Conservation (phyloP, 2,888 invertebrate genomes). For the Seira musarum region DNA sequence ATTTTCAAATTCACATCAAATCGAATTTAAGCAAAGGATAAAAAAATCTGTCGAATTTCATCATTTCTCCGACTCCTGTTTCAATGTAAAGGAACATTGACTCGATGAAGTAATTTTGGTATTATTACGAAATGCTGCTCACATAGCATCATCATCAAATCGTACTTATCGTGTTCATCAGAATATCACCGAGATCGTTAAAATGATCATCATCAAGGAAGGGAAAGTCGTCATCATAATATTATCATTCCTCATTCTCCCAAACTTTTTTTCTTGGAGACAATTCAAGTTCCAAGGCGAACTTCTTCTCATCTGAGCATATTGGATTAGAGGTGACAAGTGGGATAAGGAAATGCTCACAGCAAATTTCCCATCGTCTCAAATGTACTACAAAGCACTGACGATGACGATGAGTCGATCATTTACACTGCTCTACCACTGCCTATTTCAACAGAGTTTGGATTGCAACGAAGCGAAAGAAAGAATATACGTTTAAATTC, state of each 20-base stretch:
- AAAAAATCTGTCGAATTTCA: background rate
- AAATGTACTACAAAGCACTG: background rate
- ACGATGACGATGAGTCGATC: background rate
- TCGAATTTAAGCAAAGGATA: too few species aligned
- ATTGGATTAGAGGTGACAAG: background rate
- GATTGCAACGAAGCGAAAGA: background rate
- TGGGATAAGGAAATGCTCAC: background rate
- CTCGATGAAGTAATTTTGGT: too few species aligned
- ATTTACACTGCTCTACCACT: too few species aligned
- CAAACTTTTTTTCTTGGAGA: background rate
- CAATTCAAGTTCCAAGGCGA: background rate
- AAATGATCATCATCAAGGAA: background rate
- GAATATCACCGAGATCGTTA: background rate
- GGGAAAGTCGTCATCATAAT: conserved; percentile 11
- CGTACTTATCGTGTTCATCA: background rate
- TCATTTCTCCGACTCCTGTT: background rate
- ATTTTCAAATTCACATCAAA: too few species aligned
- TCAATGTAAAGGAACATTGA: background rate
- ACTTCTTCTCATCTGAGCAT: background rate
- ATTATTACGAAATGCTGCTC: too few species aligned
- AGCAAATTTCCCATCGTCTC: background rate
- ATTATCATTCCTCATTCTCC: background rate
- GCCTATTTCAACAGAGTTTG: too few species aligned
- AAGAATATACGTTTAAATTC: background rate
- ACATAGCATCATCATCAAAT: background rate